These are phyloP conservation scores for Epirrhoe alternata DNA, from an alignment of 2,888 invertebrate species.

Conservation along the genomic window DNA sequence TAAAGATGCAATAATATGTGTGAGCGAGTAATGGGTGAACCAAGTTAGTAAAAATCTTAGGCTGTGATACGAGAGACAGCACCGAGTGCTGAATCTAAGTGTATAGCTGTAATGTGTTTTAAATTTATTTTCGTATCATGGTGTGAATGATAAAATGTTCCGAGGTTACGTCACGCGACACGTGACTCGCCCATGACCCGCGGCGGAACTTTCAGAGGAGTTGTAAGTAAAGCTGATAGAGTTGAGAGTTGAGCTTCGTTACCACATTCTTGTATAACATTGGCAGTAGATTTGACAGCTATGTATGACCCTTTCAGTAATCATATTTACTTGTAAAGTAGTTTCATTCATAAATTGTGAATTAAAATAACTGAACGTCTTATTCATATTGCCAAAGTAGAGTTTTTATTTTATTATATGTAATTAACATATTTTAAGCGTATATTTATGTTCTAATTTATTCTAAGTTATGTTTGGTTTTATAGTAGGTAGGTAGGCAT, in stretches of 20 bases:
- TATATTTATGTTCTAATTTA: conserved; percentile 30
- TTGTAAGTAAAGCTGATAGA: neutral
- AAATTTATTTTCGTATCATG: conserved; percentile 27
- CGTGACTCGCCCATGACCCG: neutral
- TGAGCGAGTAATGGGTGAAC: conserved; percentile 6
- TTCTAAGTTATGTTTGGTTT: conserved; percentile 22
- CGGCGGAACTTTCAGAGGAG: neutral
- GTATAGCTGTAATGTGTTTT: conserved; percentile 7
- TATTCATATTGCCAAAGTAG: conserved; percentile 28
- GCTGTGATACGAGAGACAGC: conserved; percentile 29
- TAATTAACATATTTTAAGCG: conserved; percentile 18
- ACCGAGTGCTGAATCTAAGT: conserved; percentile 19
- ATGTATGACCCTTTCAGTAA: neutral
- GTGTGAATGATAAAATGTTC: conserved; percentile 7
- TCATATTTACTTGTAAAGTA: neutral
- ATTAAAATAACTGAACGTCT: conserved; percentile 11
- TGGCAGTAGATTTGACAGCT: neutral
- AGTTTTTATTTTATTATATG: conserved; percentile 25
- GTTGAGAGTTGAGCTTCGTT: neutral
- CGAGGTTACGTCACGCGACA: neutral
- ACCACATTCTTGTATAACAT: neutral
- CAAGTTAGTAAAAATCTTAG: conserved; percentile 18
- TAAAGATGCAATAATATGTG: conserved; percentile 3
- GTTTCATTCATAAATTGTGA: conserved; percentile 1
- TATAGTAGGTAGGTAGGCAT: neutral